Conservation (phyloP, 1,140 invertebrate species). For the Cyclina sinensis region DNA sequence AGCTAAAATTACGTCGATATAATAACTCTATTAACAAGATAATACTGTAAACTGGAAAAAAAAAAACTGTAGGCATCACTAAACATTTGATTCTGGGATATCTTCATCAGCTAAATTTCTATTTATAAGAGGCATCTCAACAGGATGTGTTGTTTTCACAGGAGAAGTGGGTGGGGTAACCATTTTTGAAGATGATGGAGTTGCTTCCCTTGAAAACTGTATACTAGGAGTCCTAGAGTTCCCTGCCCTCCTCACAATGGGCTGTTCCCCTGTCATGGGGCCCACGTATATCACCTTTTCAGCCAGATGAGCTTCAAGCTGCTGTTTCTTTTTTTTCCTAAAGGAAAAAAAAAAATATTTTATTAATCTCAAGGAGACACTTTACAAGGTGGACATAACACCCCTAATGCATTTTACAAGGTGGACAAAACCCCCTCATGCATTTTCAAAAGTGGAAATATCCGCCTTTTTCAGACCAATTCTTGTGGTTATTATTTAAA, state of each 20-base stretch:
- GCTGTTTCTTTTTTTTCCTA: constrained; percentile 13
- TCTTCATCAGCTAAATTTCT: background rate
- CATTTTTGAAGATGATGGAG: constrained; percentile 35
- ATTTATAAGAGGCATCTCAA: constrained; percentile 3
- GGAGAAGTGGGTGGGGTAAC: constrained; percentile 4
- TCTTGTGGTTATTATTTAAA: too few species aligned
- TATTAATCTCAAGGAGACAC: background rate
- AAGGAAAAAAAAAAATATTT: background rate
- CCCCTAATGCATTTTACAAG: background rate
- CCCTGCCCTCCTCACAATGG: background rate
- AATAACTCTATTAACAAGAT: too few species aligned
- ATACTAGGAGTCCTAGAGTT: constrained; percentile 22
- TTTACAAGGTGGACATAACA: background rate
- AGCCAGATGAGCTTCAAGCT: background rate
- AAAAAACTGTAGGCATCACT: background rate
- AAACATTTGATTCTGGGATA: constrained; percentile 20
- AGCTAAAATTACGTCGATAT: too few species aligned
- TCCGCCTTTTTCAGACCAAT: too few species aligned
- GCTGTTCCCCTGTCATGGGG: background rate
- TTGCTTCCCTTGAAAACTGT: constrained; percentile 21
- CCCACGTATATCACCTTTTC: background rate
- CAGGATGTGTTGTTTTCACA: background rate
- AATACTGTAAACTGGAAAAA: background rate
- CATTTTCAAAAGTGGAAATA: too few species aligned
- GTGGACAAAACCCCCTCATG: background rate